Conservation (phyloP, 1,140 invertebrate genomes). For the Heliconius melpomene region DNA sequence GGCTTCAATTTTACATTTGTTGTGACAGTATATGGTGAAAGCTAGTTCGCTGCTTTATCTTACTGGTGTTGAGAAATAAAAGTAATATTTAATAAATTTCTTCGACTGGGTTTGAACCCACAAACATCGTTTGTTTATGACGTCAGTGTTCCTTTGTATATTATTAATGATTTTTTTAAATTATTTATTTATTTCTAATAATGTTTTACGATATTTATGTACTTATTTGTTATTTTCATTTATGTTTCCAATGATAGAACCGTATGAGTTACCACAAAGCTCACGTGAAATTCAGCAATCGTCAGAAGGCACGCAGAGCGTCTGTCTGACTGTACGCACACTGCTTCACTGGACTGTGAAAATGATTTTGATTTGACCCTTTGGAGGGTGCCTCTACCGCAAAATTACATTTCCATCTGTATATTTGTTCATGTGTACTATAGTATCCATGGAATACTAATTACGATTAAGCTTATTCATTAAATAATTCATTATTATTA, state of each 20-base stretch:
- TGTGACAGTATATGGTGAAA: no score
- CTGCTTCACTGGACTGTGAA: constrained; percentile 76
- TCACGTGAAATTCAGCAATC: constrained; percentile 21
- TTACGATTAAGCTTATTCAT: constrained; percentile 24
- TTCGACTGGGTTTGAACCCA: no score
- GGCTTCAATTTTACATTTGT: no score
- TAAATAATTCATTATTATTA: constrained; percentile 8
- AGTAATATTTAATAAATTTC: no score
- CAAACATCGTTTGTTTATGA: no score
- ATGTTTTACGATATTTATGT: neutral
- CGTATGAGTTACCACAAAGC: neutral
- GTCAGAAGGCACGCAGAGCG: constrained; percentile 27
- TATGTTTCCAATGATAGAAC: neutral
- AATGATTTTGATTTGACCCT: constrained; percentile 81
- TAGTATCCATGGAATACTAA: constrained; percentile 31
- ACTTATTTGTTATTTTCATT: neutral
- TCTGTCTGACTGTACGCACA: constrained; percentile 51
- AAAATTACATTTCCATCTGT: constrained; percentile 78
- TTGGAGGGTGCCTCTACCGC: constrained; percentile 72
- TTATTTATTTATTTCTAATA: no score
- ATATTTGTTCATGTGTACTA: constrained; percentile 36
- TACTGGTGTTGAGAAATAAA: no score
- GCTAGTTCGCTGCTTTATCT: no score
- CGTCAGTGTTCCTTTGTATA: no score
- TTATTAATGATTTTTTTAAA: no score